A percentile compares a stretch with the other conserved stretches of the same genome.
Conservation (phyloP, 2,797 vertebrate genomes). For the Anolis apletophallus region DNA sequence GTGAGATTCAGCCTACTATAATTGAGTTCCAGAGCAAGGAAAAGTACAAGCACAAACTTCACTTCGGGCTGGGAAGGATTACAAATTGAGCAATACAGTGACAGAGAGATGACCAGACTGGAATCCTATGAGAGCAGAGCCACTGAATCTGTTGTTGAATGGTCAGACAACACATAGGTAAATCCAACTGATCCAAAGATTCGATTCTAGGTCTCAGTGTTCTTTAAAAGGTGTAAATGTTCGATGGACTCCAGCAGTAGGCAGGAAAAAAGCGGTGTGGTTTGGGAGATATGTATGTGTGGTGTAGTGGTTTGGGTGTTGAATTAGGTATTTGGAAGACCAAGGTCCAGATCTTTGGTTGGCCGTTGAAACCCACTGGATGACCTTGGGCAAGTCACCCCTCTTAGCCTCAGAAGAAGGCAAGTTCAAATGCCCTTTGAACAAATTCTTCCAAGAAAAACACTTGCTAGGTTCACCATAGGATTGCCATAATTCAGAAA, state of each 20-base stretch:
- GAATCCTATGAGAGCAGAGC: too few species aligned
- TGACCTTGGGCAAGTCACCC: too few species aligned
- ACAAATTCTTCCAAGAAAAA: too few species aligned
- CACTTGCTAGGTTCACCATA: too few species aligned
- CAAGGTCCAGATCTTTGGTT: too few species aligned
- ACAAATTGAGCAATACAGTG: not conserved
- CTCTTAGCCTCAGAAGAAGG: too few species aligned
- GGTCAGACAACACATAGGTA: not conserved
- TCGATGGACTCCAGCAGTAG: not conserved
- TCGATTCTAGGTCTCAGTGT: not conserved
- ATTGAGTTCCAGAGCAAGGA: not conserved
- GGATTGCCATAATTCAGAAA: too few species aligned
- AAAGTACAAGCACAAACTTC: not conserved
- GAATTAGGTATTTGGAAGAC: too few species aligned
- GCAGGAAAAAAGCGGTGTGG: not conserved
- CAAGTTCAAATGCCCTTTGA: too few species aligned
- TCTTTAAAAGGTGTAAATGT: not conserved
- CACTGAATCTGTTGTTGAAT: too few species aligned
- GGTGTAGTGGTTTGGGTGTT: not conserved
- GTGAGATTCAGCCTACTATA: not conserved
- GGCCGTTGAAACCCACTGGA: too few species aligned
- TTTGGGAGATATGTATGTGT: not conserved
- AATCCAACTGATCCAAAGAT: not conserved
- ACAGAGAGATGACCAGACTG: not conserved
- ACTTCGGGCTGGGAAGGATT: not conserved